Evolutionary conservation across 2,113 vertebrate genomes (phyloP).

Genomic region (Peromyscus maniculatus): DNA sequence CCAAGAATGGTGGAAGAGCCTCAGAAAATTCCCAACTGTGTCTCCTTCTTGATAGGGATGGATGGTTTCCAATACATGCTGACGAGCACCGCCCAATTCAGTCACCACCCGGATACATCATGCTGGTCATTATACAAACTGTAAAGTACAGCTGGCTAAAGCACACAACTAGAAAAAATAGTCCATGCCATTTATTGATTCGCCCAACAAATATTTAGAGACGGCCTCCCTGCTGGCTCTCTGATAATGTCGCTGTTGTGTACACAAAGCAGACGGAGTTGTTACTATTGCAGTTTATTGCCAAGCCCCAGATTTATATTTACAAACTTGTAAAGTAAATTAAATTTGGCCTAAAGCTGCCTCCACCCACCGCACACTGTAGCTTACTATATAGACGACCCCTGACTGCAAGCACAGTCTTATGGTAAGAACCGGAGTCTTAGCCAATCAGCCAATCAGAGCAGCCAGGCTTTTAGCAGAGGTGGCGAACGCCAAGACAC

Average conservation of each 20-base stretch:
- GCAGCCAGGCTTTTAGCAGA: neutral
- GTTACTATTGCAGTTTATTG: neutral
- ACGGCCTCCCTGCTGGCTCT: neutral
- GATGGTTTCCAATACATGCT: neutral
- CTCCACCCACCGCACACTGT: neutral
- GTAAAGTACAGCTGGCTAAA: neutral
- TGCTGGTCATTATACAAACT: neutral
- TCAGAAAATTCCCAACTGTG: neutral
- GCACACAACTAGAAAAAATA: neutral
- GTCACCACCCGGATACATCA: neutral
- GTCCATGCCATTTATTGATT: neutral
- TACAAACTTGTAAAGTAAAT: neutral
- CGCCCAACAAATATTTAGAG: constrained; percentile 47
- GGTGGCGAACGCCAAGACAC: too few relatives aligned
- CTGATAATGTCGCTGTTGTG: neutral
- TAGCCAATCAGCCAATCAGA: neutral
- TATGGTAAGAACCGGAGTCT: neutral
- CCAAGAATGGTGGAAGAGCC: neutral
- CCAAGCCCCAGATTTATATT: neutral
- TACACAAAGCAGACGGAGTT: neutral
- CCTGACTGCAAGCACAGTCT: neutral
- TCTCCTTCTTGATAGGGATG: neutral
- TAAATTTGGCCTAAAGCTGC: neutral
- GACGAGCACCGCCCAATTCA: neutral
- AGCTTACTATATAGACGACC: neutral